Evolutionary conservation across 53 echinoderm and acorn worm species (phyloP).

Genomic region (Actinopyga echinites): DNA sequence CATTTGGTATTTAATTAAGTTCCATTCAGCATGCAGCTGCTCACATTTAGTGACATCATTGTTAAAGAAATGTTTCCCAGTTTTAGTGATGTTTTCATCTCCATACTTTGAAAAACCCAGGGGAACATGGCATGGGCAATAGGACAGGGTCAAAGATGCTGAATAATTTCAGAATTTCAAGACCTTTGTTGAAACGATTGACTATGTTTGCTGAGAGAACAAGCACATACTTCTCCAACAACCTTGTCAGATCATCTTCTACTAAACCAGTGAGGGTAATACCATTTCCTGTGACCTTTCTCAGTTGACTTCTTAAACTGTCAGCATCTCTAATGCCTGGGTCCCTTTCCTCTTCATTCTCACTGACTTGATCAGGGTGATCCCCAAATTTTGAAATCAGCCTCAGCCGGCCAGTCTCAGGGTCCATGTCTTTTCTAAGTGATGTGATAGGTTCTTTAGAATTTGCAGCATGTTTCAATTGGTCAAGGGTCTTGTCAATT

Average conservation of each 20-base stretch:
- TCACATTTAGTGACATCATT: no score
- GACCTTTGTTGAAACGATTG: neutral
- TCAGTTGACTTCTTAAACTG: neutral
- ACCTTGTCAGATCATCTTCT: neutral
- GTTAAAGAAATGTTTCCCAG: no score
- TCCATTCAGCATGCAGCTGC: no score
- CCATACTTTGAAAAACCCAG: no score
- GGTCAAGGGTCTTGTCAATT: constrained; percentile 10
- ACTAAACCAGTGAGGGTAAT: neutral
- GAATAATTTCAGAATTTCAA: neutral
- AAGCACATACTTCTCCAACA: neutral
- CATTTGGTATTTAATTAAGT: no score
- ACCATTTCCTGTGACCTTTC: neutral
- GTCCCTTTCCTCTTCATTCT: neutral
- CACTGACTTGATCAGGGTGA: neutral
- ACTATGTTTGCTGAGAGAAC: neutral
- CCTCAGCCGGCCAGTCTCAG: neutral
- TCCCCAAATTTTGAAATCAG: neutral
- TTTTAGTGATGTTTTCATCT: no score
- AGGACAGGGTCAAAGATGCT: neutral
- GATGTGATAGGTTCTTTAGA: neutral
- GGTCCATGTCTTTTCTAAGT: neutral
- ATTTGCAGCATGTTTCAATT: neutral
- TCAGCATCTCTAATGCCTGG: neutral
- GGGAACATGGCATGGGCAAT: no score